A percentile compares a stretch with the other conserved stretches of the same genome.
Conservation (phyloP, 2,113 vertebrate species). For the Tychaedon coryphoeus region DNA sequence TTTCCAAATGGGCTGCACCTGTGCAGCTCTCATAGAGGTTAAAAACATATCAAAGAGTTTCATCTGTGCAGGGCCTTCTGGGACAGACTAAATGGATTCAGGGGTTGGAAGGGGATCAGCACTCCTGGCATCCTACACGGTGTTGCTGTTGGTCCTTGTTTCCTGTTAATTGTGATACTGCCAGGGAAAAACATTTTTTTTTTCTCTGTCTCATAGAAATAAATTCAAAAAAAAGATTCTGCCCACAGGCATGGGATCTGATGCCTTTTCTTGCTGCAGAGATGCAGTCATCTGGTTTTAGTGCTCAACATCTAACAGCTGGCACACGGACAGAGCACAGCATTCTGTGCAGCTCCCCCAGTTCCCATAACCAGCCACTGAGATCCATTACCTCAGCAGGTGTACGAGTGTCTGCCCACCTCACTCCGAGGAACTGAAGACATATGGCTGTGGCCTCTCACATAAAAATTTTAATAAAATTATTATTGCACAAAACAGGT, state of each 20-base stretch:
- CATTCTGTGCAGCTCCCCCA: neutral
- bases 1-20: constrained; percentile 54
- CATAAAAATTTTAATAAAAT: neutral
- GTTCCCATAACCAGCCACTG: neutral
- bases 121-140: neutral
- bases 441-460: neutral
- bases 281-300: constrained; percentile 21
- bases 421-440: neutral
- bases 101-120: constrained; percentile 25
- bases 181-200: neutral
- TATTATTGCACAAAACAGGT: neutral
- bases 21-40: neutral
- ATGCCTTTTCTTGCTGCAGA: neutral
- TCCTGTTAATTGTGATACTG: constrained; percentile 7
- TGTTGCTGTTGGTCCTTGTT: constrained; percentile 18
- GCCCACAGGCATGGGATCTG: constrained; percentile 20
- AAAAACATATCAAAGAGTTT: constrained; percentile 33
- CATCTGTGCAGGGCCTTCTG: neutral
- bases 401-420: neutral
- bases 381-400: neutral
- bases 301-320: constrained; percentile 12
- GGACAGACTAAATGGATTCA: neutral
- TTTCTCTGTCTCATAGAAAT: neutral
- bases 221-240: neutral
- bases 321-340: neutral